phyloP scores from a whole-genome alignment of 2,888 invertebrate species.

The Cancer borealis region DNA sequence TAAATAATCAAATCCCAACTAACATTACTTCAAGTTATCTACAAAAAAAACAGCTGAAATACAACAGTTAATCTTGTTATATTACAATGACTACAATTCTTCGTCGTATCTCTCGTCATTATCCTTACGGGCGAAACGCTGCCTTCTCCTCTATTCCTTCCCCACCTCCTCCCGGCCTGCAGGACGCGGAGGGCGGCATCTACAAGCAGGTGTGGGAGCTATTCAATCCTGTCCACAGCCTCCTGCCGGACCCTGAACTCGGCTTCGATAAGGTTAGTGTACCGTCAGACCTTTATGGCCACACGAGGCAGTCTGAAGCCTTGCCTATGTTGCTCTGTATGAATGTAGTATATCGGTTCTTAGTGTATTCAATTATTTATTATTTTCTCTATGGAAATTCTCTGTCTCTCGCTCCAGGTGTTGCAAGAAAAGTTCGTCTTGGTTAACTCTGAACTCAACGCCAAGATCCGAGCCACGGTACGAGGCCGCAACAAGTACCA shows the following conservation, averaged over 20 bases:
- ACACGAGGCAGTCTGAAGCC: background rate
- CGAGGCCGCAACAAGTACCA: slow-evolving; percentile 55
- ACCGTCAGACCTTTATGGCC: background rate
- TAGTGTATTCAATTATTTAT: no score
- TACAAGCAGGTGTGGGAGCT: slow-evolving; percentile 65
- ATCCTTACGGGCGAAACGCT: background rate
- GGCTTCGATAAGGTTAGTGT: slow-evolving; percentile 53
- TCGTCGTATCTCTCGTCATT: background rate
- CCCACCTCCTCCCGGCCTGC: background rate
- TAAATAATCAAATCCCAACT: no score
- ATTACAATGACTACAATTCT: background rate
- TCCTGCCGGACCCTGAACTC: slow-evolving; percentile 43
- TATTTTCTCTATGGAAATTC: background rate
- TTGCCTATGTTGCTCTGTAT: background rate
- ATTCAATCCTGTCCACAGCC: slow-evolving; percentile 52
- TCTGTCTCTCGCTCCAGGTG: slow-evolving; percentile 46
- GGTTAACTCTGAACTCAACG: slow-evolving; percentile 59
- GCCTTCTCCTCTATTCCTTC: background rate
- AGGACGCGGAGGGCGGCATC: slow-evolving; percentile 62
- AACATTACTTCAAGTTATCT: no score
- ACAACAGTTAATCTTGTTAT: background rate
- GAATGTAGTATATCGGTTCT: background rate
- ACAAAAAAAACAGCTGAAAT: no score
- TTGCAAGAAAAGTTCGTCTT: slow-evolving; percentile 57
- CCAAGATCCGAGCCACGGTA: slow-evolving; percentile 61